Base-by-base conservation (phyloP, 2,888 invertebrate species). In the Drosophila falleni region DNA sequence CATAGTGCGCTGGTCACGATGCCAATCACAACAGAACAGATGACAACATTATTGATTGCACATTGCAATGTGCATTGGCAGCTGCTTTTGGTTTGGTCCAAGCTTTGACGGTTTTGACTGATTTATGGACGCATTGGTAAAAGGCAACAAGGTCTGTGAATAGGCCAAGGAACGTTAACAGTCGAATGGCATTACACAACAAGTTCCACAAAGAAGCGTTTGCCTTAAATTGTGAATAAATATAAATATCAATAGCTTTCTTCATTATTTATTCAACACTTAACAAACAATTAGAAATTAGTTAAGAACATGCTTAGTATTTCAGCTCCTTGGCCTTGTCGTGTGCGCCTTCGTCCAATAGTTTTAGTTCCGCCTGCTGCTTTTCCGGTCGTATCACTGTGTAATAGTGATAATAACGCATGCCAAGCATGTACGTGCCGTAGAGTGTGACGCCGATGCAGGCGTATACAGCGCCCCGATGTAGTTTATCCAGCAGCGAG, bases 381-480 rank as follows among this genome's bases (percentile, higher is more conserved):
- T 89, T 89, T 71, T 92, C 89, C 9, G 95, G 95, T 66, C 93
- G 92, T 15, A 93, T 89, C 10, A 94, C 93, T 0, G 94, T 93
- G 63, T 93, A 92, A 82, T 94, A 94, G 53, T 93, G 89, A 76
- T 94, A 93, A 62, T 92, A 93, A 63, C 94, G 92, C 73, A 91
- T 73, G 35, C 94, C 94, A 13, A 94, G 74, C 47, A 94, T 74
- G 49, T 91, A 90, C 31, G 93, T 91, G 42, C 94, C 94, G 82
- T 93, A 93, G 0, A 94, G 60, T 16, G 95, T 94, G 9, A 94
- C 90, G 5, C 93, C 95, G 41, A 95, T 90, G 80, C 95, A 94
- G 16, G 93, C 90, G 35, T 91, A 91, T 0, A 95, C 95, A 47
- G 93, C 93, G 23, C 94, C 94, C 86, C 93, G 94, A 81, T 95